These are phyloP conservation scores for Mamestra brassicae DNA, from an alignment of 2,888 invertebrate species.

Conservation along the genomic window DNA sequence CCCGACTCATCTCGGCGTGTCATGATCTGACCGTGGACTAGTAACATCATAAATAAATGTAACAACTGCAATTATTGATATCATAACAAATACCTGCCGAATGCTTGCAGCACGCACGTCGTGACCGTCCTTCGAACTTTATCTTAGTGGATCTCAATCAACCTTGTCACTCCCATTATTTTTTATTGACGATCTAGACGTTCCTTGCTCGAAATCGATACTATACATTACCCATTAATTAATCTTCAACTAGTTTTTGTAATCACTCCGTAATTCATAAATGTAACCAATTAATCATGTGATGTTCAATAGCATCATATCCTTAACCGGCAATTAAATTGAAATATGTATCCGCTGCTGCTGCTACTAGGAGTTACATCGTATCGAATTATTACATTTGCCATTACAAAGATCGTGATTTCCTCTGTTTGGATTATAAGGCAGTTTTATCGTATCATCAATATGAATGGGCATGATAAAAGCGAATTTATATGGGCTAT, in stretches of 20 bases:
- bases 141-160: constrained; percentile 70
- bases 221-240: constrained; percentile 60
- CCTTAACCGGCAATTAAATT: constrained; percentile 35
- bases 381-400: constrained; percentile 45
- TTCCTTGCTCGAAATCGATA: constrained; percentile 63
- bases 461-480: constrained; percentile 56
- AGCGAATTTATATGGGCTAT: constrained; percentile 54
- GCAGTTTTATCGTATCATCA: constrained; percentile 47
- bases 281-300: constrained; percentile 59
- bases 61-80: constrained; percentile 60
- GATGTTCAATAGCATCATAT: constrained; percentile 42
- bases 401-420: constrained; percentile 49
- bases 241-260: constrained; percentile 54
- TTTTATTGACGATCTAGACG: constrained; percentile 69
- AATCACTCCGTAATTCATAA: constrained; percentile 43
- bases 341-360: constrained; percentile 32
- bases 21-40: constrained; percentile 56
- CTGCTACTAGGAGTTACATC: constrained; percentile 34
- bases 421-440: constrained; percentile 54
- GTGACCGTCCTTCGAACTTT: constrained; percentile 75
- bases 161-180: constrained; percentile 78
- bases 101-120: constrained; percentile 79
- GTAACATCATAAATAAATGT: constrained; percentile 59
- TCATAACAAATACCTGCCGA: constrained; percentile 72
- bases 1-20: constrained; percentile 43